These are phyloP conservation scores for Cantharis flavilabris DNA, from an alignment of 2,888 invertebrate genomes.

Conservation along the genomic window DNA sequence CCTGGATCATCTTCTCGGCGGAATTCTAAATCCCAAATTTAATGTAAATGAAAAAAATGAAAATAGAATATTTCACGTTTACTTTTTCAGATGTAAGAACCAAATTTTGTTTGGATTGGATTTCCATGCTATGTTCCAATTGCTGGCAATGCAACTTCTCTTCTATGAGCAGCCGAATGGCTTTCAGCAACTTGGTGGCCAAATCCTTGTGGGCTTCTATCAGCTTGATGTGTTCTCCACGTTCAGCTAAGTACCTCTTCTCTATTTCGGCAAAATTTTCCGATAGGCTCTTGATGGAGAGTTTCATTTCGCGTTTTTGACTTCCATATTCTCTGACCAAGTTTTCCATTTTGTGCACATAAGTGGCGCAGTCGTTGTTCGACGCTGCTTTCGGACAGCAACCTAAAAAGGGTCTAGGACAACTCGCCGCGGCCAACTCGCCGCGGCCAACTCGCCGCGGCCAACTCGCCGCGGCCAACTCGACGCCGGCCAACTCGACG, in stretches of 20 bases:
- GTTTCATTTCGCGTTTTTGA: constrained; percentile 34
- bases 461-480: no score
- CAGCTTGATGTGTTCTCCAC: constrained; percentile 34
- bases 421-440: no score
- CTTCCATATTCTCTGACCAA: constrained; percentile 27
- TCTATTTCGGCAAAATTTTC: constrained; percentile 18
- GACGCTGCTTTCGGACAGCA: constrained; percentile 3
- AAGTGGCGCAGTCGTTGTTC: background rate
- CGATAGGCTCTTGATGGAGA: constrained; percentile 6
- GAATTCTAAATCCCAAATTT: background rate
- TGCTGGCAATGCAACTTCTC: constrained; percentile 40
- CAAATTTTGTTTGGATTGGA: background rate
- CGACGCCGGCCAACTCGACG: no score
- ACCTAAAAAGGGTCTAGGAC: no score
- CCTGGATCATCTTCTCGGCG: background rate
- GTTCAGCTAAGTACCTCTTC: constrained; percentile 35
- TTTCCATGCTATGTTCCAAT: constrained; percentile 13
- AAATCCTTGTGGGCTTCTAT: constrained; percentile 43
- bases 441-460: no score
- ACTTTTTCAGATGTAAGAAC: background rate
- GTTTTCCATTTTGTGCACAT: background rate
- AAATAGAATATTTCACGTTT: no score
- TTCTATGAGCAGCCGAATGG: constrained; percentile 40
- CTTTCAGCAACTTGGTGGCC: constrained; percentile 41
- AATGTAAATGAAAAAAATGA: no score